Evolutionary conservation across 2,113 vertebrate genomes (phyloP), one percentile per base, ranked within the genome.

Genomic region (Chlorocebus sabaeus): DNA sequence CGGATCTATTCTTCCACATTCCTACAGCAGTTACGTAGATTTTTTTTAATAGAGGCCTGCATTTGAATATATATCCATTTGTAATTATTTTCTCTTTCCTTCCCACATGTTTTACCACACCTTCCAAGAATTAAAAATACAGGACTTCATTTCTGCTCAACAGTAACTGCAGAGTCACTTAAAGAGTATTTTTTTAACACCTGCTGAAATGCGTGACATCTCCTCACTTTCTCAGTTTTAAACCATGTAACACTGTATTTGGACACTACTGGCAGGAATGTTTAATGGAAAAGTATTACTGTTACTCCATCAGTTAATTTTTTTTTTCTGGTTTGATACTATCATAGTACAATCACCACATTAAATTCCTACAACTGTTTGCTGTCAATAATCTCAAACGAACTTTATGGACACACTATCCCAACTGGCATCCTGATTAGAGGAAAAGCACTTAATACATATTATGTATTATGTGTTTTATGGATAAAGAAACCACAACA

Each of bases 91-190:
- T 59, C 75, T 64, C 18, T 45, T 86, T 90, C 61, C 10, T 78
- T 67, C 52, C 25, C 81, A 90, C 18, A 85, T 27, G 32, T 75
- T 67, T 96, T 75, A 64, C 8, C 10, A 67, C 17, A 70, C 6
- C 50, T 87, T 79, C 17, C 32, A 89, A 90, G 61, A 96, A 88
- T 55, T 92, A 85, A 89, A 98, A 95, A 67, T 32, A 23, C 8
- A 87, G 10, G 35, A 75, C 3, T 40, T 94, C 45, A 64, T 72
- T 81, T 93, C 50, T 95, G 38, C n/a, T 35, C 22, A 81, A n/a
- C 13, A 96, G 59, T 38, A 89, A 82, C 0, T 91, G 30, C 52
- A 89, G 0, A 85, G 17, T 70, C 64, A 87, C 80, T 93, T 89
- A 81, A 43, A 67, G 23, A 61, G 22, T 30, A 52, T 27, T 90